Evolutionary conservation across 2,888 invertebrate genomes (phyloP).

Genomic region (Eilema griseolum): DNA sequence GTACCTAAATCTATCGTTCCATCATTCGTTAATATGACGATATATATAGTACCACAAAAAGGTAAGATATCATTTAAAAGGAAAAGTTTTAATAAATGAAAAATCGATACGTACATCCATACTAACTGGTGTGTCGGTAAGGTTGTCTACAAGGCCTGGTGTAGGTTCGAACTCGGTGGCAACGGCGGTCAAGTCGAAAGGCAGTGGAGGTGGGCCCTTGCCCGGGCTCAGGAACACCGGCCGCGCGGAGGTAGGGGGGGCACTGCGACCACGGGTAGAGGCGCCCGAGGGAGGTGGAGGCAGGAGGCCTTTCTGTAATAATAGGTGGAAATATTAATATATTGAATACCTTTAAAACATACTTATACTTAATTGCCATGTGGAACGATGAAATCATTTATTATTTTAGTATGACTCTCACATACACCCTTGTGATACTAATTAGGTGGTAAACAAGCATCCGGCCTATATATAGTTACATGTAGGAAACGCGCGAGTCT

Average conservation of each 20-base stretch:
- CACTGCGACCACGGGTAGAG: slow-evolving; percentile 68
- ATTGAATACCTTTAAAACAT: not conserved
- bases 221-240: slow-evolving; percentile 70
- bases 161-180: slow-evolving; percentile 69
- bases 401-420: too few species aligned
- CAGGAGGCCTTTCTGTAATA: slow-evolving; percentile 76
- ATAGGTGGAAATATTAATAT: not conserved
- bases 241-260: slow-evolving; percentile 60
- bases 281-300: slow-evolving; percentile 78
- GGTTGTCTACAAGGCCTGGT: slow-evolving; percentile 66
- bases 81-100: not conserved
- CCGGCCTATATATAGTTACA: not conserved
- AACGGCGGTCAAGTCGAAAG: slow-evolving; percentile 72
- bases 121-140: slow-evolving; percentile 70
- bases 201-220: slow-evolving; percentile 63
- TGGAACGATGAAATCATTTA: too few species aligned
- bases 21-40: not conserved
- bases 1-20: not conserved
- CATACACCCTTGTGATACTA: too few species aligned
- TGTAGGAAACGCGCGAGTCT: too few species aligned
- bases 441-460: not conserved
- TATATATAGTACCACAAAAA: not conserved
- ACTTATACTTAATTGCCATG: too few species aligned
- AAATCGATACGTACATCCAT: slow-evolving; percentile 22
- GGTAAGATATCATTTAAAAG: not conserved